A percentile compares a stretch with the other conserved stretches of the same genome.
phyloP scores from a whole-genome alignment of 2,888 invertebrate genomes.

The Druceiella hillmani region DNA sequence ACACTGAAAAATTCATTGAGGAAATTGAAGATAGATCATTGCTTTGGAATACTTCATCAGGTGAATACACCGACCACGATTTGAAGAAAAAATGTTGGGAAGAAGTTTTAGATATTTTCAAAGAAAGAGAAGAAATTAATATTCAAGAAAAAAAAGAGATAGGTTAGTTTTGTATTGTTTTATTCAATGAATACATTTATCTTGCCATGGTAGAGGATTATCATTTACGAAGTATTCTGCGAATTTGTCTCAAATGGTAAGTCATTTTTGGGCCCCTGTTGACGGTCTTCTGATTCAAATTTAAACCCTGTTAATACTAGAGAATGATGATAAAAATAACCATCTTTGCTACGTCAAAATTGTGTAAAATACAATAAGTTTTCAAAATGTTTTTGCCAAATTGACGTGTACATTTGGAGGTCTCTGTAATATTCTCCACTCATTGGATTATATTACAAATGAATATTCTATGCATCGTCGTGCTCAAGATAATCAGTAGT shows the following conservation, averaged over 20 bases:
- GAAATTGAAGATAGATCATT: too few species aligned
- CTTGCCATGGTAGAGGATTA: conserved; percentile 6
- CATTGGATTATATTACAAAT: conserved; percentile 8
- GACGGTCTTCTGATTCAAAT: conserved; percentile 8
- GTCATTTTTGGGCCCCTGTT: conserved; percentile 10
- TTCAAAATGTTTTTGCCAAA: too few species aligned
- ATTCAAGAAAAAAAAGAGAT: conserved; percentile 7
- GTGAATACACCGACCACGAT: too few species aligned
- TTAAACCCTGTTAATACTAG: conserved; percentile 12
- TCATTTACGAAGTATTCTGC: conserved; percentile 11
- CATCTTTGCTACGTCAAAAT: too few species aligned
- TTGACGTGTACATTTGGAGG: too few species aligned
- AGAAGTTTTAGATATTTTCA: conserved; percentile 9
- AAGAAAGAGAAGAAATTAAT: conserved; percentile 10
- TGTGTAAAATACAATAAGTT: too few species aligned
- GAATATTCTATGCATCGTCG: conserved; percentile 6
- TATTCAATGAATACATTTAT: conserved; percentile 3
- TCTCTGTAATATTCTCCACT: too few species aligned
- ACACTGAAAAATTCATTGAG: too few species aligned
- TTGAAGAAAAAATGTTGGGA: conserved; percentile 12
- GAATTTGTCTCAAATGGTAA: conserved; percentile 12
- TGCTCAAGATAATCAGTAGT: conserved; percentile 10
- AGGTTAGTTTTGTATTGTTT: conserved; percentile 8
- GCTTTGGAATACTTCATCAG: background rate
- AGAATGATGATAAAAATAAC: too few species aligned